Conservation (phyloP, 2,797 vertebrate species). For the Molossus molossus region DNA sequence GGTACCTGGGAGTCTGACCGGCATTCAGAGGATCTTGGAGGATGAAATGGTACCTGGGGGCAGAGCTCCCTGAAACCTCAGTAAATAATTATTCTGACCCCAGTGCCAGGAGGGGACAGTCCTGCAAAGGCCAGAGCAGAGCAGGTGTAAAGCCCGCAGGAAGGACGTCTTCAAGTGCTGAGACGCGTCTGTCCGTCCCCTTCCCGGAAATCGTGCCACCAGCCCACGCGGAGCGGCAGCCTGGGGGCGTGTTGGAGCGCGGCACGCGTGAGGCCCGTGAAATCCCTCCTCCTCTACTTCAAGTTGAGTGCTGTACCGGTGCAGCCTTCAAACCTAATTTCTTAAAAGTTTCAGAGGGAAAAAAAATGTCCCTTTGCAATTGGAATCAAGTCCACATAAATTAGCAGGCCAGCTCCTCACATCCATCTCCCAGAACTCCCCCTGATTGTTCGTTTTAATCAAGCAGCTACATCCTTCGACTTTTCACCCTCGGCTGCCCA, state of each 20-base stretch:
- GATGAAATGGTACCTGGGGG: background rate
- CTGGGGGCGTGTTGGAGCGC: conserved; percentile 58
- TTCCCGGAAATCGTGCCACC: background rate
- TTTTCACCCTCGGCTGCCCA: conserved; percentile 87
- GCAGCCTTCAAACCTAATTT: conserved; percentile 87
- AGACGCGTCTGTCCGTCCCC: background rate
- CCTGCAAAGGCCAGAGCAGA: background rate
- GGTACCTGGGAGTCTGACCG: too few relatives aligned
- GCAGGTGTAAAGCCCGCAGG: background rate
- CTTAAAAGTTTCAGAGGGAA: conserved; percentile 84
- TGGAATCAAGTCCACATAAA: conserved; percentile 89
- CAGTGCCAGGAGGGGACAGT: background rate
- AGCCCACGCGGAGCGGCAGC: background rate
- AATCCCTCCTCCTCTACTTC: conserved; percentile 81
- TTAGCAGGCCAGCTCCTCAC: conserved; percentile 82
- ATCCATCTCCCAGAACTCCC: conserved; percentile 87
- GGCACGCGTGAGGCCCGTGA: background rate
- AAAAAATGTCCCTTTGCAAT: conserved; percentile 85
- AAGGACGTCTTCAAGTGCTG: background rate
- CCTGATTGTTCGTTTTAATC: conserved; percentile 88
- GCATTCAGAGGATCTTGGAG: background rate
- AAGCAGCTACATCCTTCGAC: conserved; percentile 86
- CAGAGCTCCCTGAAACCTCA: background rate
- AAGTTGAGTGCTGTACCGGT: conserved; percentile 73
- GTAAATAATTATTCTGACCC: background rate